Evolutionary conservation across 2,888 invertebrate genomes (phyloP).

Genomic region (Suillia variegata): DNA sequence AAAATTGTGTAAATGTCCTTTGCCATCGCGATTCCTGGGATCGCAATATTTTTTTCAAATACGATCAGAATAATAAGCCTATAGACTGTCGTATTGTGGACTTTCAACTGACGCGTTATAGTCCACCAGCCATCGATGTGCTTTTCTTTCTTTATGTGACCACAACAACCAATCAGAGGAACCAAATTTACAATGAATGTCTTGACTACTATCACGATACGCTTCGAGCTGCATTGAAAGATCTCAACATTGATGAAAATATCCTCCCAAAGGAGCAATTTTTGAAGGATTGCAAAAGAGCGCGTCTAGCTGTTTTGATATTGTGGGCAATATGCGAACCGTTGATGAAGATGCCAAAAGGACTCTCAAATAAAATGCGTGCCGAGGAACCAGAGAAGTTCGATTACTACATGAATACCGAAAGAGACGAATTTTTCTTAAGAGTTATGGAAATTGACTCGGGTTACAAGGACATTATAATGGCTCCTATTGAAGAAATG

Average conservation of each 20-base stretch:
- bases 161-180: constrained; percentile 53
- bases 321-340: constrained; percentile 58
- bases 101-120: constrained; percentile 65
- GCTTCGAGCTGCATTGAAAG: constrained; percentile 38
- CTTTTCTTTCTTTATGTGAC: constrained; percentile 62
- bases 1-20: constrained; percentile 60
- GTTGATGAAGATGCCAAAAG: constrained; percentile 53
- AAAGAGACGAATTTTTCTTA: constrained; percentile 58
- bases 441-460: constrained; percentile 53
- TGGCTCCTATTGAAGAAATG: constrained; percentile 49
- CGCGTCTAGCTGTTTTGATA: constrained; percentile 51
- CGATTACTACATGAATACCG: constrained; percentile 55
- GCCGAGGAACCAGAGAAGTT: constrained; percentile 53
- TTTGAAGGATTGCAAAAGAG: constrained; percentile 47
- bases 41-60: constrained; percentile 55
- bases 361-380: constrained; percentile 50
- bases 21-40: constrained; percentile 60
- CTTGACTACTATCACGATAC: constrained; percentile 60
- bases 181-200: constrained; percentile 50
- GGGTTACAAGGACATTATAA: constrained; percentile 48
- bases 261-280: constrained; percentile 54
- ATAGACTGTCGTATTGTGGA: constrained; percentile 64
- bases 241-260: constrained; percentile 27
- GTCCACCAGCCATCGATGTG: constrained; percentile 65
- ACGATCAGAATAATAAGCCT: constrained; percentile 47